phyloP scores from a whole-genome alignment of 1,140 invertebrate genomes.

The Palaemon carinicauda region DNA sequence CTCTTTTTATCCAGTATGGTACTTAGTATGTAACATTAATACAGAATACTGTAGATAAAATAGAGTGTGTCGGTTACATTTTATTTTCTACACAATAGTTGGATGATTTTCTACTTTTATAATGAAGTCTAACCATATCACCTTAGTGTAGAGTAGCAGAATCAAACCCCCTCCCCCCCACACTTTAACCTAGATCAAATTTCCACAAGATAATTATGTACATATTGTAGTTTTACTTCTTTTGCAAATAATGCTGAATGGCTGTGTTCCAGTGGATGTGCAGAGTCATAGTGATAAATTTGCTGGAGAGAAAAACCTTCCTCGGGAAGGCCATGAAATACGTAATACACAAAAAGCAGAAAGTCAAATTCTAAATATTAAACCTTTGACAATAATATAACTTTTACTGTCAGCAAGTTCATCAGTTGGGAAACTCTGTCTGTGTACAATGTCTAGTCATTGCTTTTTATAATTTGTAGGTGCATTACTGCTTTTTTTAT shows the following conservation, averaged over 20 bases:
- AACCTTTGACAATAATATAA: neutral
- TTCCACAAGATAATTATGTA: slow-evolving; percentile 32
- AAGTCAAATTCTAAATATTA: no score
- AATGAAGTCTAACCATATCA: slow-evolving; percentile 47
- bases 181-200: neutral
- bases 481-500: slow-evolving; percentile 43
- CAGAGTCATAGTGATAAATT: neutral
- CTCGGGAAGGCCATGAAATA: no score
- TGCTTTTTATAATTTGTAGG: slow-evolving; percentile 54
- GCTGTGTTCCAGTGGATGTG: slow-evolving; percentile 43
- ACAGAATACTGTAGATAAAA: no score
- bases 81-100: slow-evolving; percentile 7
- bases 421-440: slow-evolving; percentile 19
- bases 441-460: slow-evolving; percentile 53
- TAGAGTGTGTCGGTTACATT: neutral
- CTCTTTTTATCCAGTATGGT: neutral
- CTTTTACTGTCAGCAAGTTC: neutral
- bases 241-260: slow-evolving; percentile 51
- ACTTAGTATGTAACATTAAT: neutral
- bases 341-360: no score
- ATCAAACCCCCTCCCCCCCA: neutral
- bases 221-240: slow-evolving; percentile 18
- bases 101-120: slow-evolving; percentile 54
- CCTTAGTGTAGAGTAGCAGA: slow-evolving; percentile 15
- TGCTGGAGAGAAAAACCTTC: no score